A percentile compares a stretch with the other conserved stretches of the same genome.
These are phyloP conservation scores for Druon quercuslanigerum DNA, from an alignment of 1,140 invertebrate genomes.

Conservation along the genomic window DNA sequence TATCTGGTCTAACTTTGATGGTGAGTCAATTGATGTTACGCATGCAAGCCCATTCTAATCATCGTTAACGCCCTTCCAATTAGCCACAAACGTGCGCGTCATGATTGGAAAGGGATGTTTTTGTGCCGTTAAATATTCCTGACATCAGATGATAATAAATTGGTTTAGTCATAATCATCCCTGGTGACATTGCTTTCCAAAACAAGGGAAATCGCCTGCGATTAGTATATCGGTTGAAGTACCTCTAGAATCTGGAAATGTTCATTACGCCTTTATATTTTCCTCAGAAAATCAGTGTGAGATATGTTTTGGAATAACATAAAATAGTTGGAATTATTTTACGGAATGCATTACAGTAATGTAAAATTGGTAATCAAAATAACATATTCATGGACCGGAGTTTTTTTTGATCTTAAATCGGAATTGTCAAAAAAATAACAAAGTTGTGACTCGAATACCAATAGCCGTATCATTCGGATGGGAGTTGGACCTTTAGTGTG, in stretches of 20 bases:
- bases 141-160: not conserved
- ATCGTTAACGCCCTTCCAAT: conserved; percentile 62
- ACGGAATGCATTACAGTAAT: too few relatives aligned
- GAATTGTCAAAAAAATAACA: not conserved
- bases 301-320: too few relatives aligned
- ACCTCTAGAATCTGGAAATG: not conserved
- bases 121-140: not conserved
- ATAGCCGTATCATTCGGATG: conserved; percentile 6
- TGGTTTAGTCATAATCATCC: not conserved
- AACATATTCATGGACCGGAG: not conserved
- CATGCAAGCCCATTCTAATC: conserved; percentile 67
- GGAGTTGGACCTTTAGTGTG: conserved; percentile 53
- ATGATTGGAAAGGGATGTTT: conserved; percentile 46
- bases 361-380: not conserved
- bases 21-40: conserved; percentile 66
- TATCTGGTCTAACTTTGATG: conserved; percentile 60
- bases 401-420: not conserved
- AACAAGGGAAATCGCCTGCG: not conserved
- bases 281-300: too few relatives aligned
- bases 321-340: too few relatives aligned
- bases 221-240: not conserved
- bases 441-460: conserved; percentile 9
- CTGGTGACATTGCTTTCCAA: not conserved
- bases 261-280: too few relatives aligned
- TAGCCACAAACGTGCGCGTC: conserved; percentile 61